These are phyloP conservation scores for Anguilla anguilla DNA, from an alignment of 2,797 vertebrate genomes.

Conservation along the genomic window DNA sequence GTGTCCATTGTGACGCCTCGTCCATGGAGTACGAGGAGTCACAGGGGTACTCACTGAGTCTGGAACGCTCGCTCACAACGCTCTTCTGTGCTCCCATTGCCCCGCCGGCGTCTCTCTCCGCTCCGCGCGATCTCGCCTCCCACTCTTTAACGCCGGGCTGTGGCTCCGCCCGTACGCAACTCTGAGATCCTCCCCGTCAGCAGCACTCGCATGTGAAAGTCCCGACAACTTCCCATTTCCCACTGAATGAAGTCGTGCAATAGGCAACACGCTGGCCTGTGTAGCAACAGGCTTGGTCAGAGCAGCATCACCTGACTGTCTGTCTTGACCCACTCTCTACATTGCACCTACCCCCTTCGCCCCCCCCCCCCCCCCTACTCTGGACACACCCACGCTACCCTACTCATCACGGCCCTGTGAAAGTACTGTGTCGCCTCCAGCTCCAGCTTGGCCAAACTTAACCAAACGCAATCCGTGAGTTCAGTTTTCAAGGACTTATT, in stretches of 20 bases:
- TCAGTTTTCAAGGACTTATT: background rate
- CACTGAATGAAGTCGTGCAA: background rate
- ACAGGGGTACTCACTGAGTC: slow-evolving; percentile 18
- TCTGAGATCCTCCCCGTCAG: background rate
- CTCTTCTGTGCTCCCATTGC: background rate
- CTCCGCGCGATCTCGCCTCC: background rate
- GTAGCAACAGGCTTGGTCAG: slow-evolving; percentile 11
- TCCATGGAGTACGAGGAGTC: background rate
- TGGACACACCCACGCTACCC: background rate
- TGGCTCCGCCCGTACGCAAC: background rate
- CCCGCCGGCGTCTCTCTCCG: background rate
- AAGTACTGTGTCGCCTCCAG: background rate
- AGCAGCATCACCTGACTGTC: background rate
- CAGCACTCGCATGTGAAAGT: background rate
- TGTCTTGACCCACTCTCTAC: background rate
- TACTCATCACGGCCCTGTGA: background rate
- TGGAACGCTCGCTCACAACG: slow-evolving; percentile 15
- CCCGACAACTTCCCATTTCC: slow-evolving; percentile 27
- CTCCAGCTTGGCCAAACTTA: background rate
- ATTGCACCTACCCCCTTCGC: background rate
- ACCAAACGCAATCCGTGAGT: background rate
- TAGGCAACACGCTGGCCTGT: background rate
- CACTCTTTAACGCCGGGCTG: background rate
- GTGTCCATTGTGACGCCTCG: background rate
- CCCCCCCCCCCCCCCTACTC: background rate